Base-by-base conservation (phyloP, 2,888 invertebrate genomes). In the Platerodrilus igneus region DNA sequence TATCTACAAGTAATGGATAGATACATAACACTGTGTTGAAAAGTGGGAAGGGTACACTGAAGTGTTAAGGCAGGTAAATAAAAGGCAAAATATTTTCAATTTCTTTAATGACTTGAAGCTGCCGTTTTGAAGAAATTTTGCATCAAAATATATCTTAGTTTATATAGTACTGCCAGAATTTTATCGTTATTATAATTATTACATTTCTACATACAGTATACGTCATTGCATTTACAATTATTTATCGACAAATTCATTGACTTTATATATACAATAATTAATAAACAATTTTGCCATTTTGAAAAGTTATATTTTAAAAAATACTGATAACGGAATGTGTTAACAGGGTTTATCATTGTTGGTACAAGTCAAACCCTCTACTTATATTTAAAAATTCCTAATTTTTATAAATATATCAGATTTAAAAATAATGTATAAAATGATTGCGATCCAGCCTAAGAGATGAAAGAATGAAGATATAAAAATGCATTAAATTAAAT, bases 301-400 rank as follows among this genome's bases (percentile, higher is more conserved):
- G 59, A 61, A 58, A 60, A 58, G 58, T 59, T 59, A 59, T 53
- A 15, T 36, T 55, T n/a, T n/a, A 51, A 62, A 38, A 42, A 46
- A 63, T 63, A 63, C 63, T 63, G 63, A 62, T 58, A 57, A 52
- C 52, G 63, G 63, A 63, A 63, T 63, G 63, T 51, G 41, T 60
- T 52, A 52, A 47, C n/a, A n/a, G n/a, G n/a, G n/a, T n/a, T n/a
- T n/a, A n/a, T n/a, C n/a, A n/a, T n/a, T n/a, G n/a, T n/a, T n/a
- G n/a, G n/a, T n/a, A n/a, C n/a, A n/a, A n/a, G n/a, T n/a, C n/a
- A n/a, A n/a, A n/a, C n/a, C n/a, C n/a, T n/a, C n/a, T n/a, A n/a
- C n/a, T n/a, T n/a, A n/a, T n/a, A n/a, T n/a, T n/a, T n/a, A n/a
- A n/a, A n/a, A n/a, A n/a, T n/a, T n/a, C n/a, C n/a, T n/a, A n/a